These are phyloP conservation scores for Meloe dianella DNA, from an alignment of 2,888 invertebrate genomes.

Conservation along the genomic window DNA sequence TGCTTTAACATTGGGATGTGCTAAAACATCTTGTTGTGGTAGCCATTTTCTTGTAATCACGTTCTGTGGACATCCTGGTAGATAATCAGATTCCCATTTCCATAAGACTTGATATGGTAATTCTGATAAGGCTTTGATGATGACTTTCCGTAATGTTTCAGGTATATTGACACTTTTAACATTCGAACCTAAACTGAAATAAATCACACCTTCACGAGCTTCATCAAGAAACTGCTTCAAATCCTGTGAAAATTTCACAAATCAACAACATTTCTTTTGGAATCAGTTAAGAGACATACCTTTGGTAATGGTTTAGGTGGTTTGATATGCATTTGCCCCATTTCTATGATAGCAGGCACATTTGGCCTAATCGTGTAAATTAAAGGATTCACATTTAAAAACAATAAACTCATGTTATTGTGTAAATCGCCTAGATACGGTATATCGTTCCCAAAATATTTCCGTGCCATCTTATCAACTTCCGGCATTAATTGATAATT, in stretches of 20 bases:
- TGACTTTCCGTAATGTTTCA: constrained; percentile 24
- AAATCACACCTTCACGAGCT: constrained; percentile 48
- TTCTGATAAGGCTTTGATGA: constrained; percentile 31
- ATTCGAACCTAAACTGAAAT: constrained; percentile 55
- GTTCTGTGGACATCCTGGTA: constrained; percentile 33
- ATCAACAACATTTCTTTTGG: too few relatives aligned
- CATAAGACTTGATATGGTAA: constrained; percentile 36
- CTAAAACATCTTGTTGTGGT: constrained; percentile 41
- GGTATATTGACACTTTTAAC: constrained; percentile 32
- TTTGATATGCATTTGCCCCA: constrained; percentile 48
- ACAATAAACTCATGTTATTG: constrained; percentile 49
- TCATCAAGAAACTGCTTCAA: constrained; percentile 46
- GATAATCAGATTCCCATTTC: constrained; percentile 39
- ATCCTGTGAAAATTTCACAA: constrained; percentile 28
- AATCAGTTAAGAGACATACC: too few relatives aligned
- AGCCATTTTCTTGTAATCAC: constrained; percentile 39
- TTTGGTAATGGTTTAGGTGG: constrained; percentile 44
- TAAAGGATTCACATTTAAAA: constrained; percentile 51
- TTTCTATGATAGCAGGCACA: constrained; percentile 49
- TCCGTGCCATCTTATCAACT: constrained; percentile 45
- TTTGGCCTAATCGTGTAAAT: constrained; percentile 49
- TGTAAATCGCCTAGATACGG: constrained; percentile 51
- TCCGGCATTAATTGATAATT: constrained; percentile 35
- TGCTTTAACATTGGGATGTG: constrained; percentile 24
- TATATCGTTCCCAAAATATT: constrained; percentile 51